phyloP scores from a whole-genome alignment of 2,113 vertebrate species.

The Crocuta crocuta region DNA sequence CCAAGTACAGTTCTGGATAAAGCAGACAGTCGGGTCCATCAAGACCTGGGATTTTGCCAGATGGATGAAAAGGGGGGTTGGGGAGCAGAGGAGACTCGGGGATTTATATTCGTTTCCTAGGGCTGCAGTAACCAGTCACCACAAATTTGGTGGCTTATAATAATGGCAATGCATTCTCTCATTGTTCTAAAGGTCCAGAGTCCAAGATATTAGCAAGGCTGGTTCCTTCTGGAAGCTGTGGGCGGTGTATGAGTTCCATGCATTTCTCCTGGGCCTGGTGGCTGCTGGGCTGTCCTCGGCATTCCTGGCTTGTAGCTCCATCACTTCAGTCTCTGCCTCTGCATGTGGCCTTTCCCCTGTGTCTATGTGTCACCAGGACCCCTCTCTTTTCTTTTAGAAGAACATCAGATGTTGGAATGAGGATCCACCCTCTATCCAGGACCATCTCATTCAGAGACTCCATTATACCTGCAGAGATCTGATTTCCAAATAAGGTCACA shows the following conservation, averaged over 20 bases:
- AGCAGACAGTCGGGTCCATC: neutral
- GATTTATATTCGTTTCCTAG: neutral
- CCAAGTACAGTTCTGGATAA: too few species aligned
- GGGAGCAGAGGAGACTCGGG: neutral
- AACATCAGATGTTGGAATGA: neutral
- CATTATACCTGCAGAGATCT: neutral
- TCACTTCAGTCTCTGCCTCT: neutral
- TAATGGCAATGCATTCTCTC: neutral
- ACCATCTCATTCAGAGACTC: neutral
- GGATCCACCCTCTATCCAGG: too few species aligned
- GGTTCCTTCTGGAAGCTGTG: neutral
- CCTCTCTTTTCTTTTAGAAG: neutral
- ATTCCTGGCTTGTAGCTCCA: neutral
- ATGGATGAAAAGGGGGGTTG: neutral
- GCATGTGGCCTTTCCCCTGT: fast-evolving
- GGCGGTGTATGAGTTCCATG: neutral
- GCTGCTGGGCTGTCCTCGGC: neutral
- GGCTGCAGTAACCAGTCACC: neutral
- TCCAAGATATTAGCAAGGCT: neutral
- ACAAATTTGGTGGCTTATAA: neutral
- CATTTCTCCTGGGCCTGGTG: neutral
- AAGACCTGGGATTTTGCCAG: neutral
- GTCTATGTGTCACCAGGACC: neutral
- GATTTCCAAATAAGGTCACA: neutral
- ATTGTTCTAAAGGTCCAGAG: neutral